Evolutionary conservation across 1,140 invertebrate species (phyloP).

Genomic region (Tetragnatha versicolor): DNA sequence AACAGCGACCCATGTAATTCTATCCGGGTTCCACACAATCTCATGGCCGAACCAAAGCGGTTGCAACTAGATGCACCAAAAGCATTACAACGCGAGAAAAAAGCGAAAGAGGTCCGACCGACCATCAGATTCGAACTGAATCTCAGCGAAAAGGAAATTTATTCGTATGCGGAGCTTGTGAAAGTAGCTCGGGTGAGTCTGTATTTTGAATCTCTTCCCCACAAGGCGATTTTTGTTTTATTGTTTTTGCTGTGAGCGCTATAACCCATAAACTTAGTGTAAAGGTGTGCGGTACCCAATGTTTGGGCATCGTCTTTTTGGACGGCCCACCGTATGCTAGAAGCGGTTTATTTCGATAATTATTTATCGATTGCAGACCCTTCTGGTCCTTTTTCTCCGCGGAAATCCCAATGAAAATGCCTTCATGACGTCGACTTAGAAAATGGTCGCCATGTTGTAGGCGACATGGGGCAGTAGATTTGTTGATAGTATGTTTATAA

Average conservation of each 20-base stretch:
- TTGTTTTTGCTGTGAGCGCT: not conserved
- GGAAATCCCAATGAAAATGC: constrained; percentile 42
- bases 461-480: not conserved
- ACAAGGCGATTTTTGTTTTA: constrained; percentile 10
- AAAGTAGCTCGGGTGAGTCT: constrained; percentile 70
- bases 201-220: constrained; percentile 4
- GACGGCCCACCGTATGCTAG: not conserved
- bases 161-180: constrained; percentile 72
- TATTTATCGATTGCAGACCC: constrained; percentile 8
- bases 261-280: not conserved
- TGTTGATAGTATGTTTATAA: constrained; percentile 1
- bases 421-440: constrained; percentile 44
- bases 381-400: constrained; percentile 18
- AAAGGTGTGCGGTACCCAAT: not conserved
- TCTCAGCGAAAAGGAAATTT: constrained; percentile 72
- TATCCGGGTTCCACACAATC: constrained; percentile 15
- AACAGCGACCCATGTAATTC: constrained; percentile 37
- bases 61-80: constrained; percentile 65
- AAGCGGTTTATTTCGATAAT: not conserved
- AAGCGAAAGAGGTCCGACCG: constrained; percentile 66
- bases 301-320: not conserved
- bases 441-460: constrained; percentile 49
- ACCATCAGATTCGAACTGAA: constrained; percentile 70
- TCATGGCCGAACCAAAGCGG: constrained; percentile 69
- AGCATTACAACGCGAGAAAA: constrained; percentile 62